phyloP scores from a whole-genome alignment of 2,888 invertebrate genomes.

The Chrysolina haemoptera region DNA sequence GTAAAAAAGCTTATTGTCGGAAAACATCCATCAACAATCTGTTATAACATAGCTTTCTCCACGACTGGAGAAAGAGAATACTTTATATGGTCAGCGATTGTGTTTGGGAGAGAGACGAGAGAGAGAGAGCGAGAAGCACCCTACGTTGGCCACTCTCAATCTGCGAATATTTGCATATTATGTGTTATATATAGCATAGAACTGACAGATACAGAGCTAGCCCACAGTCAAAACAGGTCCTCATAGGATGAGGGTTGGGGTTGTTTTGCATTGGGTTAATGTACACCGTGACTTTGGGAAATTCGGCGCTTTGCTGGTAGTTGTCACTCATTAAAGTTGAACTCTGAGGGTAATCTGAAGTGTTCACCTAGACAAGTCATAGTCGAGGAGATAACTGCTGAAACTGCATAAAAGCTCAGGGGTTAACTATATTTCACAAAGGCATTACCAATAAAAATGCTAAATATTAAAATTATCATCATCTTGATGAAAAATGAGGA shows the following conservation, averaged over 20 bases:
- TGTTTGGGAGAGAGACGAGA: conserved; percentile 46
- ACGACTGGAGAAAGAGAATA: background rate
- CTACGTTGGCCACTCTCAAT: conserved; percentile 49
- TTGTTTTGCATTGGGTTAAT: conserved; percentile 47
- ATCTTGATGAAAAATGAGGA: no score
- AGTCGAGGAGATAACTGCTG: conserved; percentile 13
- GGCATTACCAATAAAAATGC: no score
- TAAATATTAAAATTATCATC: no score
- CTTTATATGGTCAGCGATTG: conserved; percentile 39
- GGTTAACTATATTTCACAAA: background rate
- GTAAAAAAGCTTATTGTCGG: background rate
- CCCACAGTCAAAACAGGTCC: conserved; percentile 48
- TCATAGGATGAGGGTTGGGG: conserved; percentile 39
- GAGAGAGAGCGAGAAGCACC: conserved; percentile 33
- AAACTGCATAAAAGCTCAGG: background rate
- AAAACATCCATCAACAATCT: conserved; percentile 13
- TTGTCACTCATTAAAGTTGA: conserved; percentile 31
- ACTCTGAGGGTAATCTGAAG: conserved; percentile 9
- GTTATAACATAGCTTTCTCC: background rate
- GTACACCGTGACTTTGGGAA: conserved; percentile 41
- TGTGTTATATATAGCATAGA: conserved; percentile 50
- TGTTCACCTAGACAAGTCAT: conserved; percentile 1
- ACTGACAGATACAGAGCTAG: conserved; percentile 51
- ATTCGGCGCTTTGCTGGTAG: conserved; percentile 35
- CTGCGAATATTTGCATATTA: conserved; percentile 52